Evolutionary conservation across 2,797 vertebrate genomes (phyloP).

Genomic region (Orestias chungarensis): DNA sequence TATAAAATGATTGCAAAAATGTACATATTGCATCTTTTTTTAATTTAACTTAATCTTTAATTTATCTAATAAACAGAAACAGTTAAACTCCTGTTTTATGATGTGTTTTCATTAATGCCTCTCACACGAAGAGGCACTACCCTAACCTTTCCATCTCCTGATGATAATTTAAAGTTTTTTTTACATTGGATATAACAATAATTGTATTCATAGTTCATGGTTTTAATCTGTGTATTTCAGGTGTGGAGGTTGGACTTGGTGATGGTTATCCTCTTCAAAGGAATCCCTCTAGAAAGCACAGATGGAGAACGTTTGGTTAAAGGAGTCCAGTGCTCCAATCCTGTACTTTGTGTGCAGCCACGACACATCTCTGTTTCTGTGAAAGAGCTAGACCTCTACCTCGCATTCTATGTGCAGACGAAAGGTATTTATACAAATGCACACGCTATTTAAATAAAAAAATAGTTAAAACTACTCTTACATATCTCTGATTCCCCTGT

Average conservation of each 20-base stretch:
- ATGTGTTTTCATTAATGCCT: not conserved
- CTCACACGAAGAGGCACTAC: too few species aligned
- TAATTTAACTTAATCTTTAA: too few species aligned
- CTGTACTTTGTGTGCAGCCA: conserved; percentile 94
- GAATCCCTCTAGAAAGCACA: conserved; percentile 97
- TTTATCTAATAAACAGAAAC: not conserved
- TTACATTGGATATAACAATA: not conserved
- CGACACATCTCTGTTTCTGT: conserved; percentile 96
- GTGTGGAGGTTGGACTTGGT: conserved; percentile 98
- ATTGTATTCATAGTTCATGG: not conserved
- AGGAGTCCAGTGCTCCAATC: conserved; percentile 90
- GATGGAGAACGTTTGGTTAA: conserved; percentile 96
- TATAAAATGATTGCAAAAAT: too few species aligned
- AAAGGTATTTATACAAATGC: conserved; percentile 81
- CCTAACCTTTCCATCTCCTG: not conserved
- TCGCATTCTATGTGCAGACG: conserved; percentile 96
- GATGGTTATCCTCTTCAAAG: conserved; percentile 99
- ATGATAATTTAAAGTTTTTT: not conserved
- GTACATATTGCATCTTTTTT: too few species aligned
- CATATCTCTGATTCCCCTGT: too few species aligned
- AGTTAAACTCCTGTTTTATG: not conserved
- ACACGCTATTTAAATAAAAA: too few species aligned
- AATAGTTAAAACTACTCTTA: too few species aligned
- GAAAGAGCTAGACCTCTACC: conserved; percentile 98
- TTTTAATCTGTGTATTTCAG: conserved; percentile 28